phyloP scores from a whole-genome alignment of 2,797 vertebrate genomes.

The Hylomyscus alleni region DNA sequence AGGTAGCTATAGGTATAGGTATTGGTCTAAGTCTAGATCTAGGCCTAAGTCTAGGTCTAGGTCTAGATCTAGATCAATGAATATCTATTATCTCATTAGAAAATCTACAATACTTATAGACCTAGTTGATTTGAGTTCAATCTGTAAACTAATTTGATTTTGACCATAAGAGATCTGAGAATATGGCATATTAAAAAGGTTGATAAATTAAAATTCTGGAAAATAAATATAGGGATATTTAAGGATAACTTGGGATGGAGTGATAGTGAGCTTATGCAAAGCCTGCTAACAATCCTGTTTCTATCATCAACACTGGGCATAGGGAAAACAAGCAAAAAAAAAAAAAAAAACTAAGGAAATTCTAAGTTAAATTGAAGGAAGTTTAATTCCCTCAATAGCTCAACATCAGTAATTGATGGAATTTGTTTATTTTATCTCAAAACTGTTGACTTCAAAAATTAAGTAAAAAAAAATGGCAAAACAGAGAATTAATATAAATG shows the following conservation, averaged over 20 bases:
- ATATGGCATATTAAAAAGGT: background rate
- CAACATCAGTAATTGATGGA: background rate
- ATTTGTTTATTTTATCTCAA: background rate
- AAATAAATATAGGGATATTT: background rate
- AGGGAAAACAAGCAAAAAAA: too few species aligned
- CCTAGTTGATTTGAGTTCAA: background rate
- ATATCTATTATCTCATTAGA: background rate
- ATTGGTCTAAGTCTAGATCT: too few species aligned
- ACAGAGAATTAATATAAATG: background rate
- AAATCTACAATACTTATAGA: background rate
- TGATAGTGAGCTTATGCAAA: background rate
- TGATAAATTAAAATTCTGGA: background rate
- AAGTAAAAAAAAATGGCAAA: background rate
- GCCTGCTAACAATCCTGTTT: background rate
- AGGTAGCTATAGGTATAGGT: too few species aligned
- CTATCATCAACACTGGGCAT: too few species aligned
- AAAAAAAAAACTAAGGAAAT: background rate
- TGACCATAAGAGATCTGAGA: background rate
- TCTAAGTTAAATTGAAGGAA: conserved; percentile 11
- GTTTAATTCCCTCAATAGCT: background rate
- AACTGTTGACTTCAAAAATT: background rate
- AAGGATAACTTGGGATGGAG: background rate
- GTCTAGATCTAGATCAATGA: too few species aligned
- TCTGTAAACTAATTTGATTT: background rate
- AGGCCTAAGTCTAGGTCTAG: too few species aligned